These are phyloP conservation scores for Gadopsis bispinosus DNA, from an alignment of 2,797 vertebrate species.

Conservation along the genomic window DNA sequence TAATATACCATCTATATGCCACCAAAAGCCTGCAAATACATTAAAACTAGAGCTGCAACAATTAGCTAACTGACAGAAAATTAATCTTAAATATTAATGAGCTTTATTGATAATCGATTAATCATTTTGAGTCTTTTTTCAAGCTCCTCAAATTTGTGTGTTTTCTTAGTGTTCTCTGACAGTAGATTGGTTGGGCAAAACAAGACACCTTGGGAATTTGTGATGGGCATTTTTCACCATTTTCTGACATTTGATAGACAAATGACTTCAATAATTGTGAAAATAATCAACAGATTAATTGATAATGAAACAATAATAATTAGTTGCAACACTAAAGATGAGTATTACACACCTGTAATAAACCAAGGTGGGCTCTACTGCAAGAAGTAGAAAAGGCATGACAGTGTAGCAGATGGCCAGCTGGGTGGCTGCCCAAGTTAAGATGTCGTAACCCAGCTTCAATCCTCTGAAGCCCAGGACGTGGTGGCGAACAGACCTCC, in stretches of 20 bases:
- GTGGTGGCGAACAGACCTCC: slow-evolving; percentile 87
- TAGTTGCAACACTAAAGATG: not conserved
- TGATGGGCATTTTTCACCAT: not conserved
- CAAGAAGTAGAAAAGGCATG: slow-evolving; percentile 93
- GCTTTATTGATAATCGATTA: not conserved
- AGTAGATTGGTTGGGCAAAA: not conserved
- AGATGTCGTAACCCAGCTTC: slow-evolving; percentile 87
- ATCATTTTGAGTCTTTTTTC: not conserved
- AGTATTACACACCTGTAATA: slow-evolving; percentile 90
- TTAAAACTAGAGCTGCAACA: not conserved
- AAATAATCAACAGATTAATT: not conserved
- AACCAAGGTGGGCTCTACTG: slow-evolving; percentile 86
- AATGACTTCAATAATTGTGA: not conserved
- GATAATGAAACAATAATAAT: not conserved
- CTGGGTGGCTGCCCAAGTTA: slow-evolving; percentile 92
- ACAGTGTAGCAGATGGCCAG: slow-evolving; percentile 92
- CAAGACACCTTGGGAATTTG: not conserved
- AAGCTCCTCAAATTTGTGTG: not conserved
- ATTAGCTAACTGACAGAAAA: not conserved
- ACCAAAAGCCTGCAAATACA: not conserved
- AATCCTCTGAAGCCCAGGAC: slow-evolving; percentile 85
- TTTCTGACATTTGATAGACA: not conserved
- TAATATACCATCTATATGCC: not conserved
- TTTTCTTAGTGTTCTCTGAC: not conserved
- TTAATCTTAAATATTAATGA: not conserved